Evolutionary conservation across 92 coral and sea anemone genomes (phyloP).

Genomic region (Zoanthus gigantus): DNA sequence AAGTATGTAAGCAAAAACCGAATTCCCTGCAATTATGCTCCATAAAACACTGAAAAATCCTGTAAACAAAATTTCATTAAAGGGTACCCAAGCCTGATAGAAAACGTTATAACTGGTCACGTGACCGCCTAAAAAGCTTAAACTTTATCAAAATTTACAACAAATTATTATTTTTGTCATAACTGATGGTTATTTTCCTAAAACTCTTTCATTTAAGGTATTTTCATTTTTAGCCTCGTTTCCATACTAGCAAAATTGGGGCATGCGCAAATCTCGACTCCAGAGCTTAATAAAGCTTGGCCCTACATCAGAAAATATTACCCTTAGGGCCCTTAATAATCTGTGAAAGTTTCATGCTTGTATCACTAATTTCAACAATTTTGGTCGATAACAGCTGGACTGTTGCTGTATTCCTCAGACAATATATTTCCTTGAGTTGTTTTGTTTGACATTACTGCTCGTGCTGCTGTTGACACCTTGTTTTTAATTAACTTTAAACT

Average conservation of each 20-base stretch:
- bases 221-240: slow-evolving; percentile 51
- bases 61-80: neutral
- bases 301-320: neutral
- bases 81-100: neutral
- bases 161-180: slow-evolving; percentile 37
- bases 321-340: too few species aligned
- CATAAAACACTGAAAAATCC: neutral
- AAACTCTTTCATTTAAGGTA: slow-evolving; percentile 38
- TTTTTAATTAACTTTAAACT: slow-evolving; percentile 18
- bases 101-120: neutral
- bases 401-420: too few species aligned
- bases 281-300: neutral
- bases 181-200: slow-evolving; percentile 43
- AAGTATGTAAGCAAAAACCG: neutral
- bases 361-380: too few species aligned
- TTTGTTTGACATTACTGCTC: too few species aligned
- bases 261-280: slow-evolving; percentile 54
- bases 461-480: too few species aligned
- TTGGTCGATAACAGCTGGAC: too few species aligned
- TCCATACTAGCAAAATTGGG: neutral
- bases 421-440: too few species aligned
- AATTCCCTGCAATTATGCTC: neutral
- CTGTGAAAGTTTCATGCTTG: too few species aligned
- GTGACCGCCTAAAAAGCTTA: neutral
- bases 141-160: neutral